Percentiles rank a stretch among this genome's conserved stretches.
Conservation (phyloP, 1,140 invertebrate species). For the Drosophila eugracilis region DNA sequence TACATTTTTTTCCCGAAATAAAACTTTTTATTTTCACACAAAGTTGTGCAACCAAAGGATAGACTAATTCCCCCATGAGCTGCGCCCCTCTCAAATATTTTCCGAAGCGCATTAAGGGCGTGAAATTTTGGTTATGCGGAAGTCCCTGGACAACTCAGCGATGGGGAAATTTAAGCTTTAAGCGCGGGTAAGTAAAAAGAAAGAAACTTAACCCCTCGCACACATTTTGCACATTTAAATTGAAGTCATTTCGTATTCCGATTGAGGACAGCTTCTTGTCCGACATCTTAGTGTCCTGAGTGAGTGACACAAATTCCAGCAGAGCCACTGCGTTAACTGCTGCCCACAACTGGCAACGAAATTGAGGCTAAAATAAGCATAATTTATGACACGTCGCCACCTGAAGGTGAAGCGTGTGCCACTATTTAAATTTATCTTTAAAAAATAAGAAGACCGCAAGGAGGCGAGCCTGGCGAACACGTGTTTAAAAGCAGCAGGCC, state of each 20-base stretch:
- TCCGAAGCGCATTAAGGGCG: conserved; percentile 55
- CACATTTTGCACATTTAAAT: conserved; percentile 37
- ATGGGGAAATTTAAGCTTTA: conserved; percentile 26
- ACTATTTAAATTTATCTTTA: conserved; percentile 76
- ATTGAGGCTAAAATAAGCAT: conserved; percentile 80
- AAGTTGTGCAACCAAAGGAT: conserved; percentile 40
- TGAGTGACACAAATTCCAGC: conserved; percentile 66
- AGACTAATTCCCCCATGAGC: conserved; percentile 31
- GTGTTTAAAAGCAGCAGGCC: conserved; percentile 55
- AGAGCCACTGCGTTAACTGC: conserved; percentile 40
- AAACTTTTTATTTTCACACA: conserved; percentile 43
- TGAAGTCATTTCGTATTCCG: conserved; percentile 60
- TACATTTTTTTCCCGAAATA: conserved; percentile 1
- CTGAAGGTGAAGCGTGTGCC: conserved; percentile 53
- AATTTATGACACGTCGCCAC: conserved; percentile 78
- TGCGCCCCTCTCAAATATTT: conserved; percentile 6
- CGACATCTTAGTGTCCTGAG: conserved; percentile 40
- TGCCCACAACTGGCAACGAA: conserved; percentile 49
- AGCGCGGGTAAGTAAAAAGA: conserved; percentile 1
- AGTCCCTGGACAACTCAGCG: conserved; percentile 9
- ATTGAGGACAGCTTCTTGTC: conserved; percentile 36
- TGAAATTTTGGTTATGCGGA: conserved; percentile 23
- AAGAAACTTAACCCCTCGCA: not conserved
- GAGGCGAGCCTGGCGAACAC: conserved; percentile 56
- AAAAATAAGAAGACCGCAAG: conserved; percentile 10